A percentile compares a stretch with the other conserved stretches of the same genome.
Evolutionary conservation across 2,113 vertebrate species (phyloP).

Genomic region (Xiphophorus maculatus): DNA sequence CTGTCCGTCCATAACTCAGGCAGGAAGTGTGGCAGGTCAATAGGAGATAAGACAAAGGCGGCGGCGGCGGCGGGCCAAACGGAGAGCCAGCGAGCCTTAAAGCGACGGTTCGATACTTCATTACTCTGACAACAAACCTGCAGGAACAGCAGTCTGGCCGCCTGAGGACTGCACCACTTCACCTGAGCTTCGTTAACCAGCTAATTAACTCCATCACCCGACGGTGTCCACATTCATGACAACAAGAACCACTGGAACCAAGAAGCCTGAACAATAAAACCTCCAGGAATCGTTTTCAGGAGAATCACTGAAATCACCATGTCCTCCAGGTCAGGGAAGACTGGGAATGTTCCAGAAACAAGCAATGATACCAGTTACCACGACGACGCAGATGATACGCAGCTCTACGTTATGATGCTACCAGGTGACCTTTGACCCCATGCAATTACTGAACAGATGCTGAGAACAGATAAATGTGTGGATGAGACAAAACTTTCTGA

Average conservation of each 20-base stretch:
- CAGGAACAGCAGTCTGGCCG: not conserved
- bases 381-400: too few relatives aligned
- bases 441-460: too few relatives aligned
- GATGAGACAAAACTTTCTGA: too few relatives aligned
- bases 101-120: slow-evolving; percentile 10
- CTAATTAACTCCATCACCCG: not conserved
- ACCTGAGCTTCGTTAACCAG: not conserved
- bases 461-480: too few relatives aligned
- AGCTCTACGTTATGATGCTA: too few relatives aligned
- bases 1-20: slow-evolving; percentile 60
- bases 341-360: too few relatives aligned
- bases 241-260: not conserved
- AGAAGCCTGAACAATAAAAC: not conserved
- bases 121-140: slow-evolving; percentile 5
- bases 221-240: not conserved
- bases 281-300: not conserved
- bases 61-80: slow-evolving; percentile 40
- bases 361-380: too few relatives aligned
- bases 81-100: slow-evolving; percentile 9
- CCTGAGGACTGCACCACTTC: not conserved
- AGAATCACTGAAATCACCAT: not conserved
- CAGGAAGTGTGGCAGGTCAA: slow-evolving; percentile 46
- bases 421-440: too few relatives aligned
- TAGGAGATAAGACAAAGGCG: slow-evolving; percentile 55
- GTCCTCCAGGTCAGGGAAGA: too few relatives aligned